Base-by-base conservation (phyloP, 2,888 invertebrate genomes). In the Hydriomena furcata region DNA sequence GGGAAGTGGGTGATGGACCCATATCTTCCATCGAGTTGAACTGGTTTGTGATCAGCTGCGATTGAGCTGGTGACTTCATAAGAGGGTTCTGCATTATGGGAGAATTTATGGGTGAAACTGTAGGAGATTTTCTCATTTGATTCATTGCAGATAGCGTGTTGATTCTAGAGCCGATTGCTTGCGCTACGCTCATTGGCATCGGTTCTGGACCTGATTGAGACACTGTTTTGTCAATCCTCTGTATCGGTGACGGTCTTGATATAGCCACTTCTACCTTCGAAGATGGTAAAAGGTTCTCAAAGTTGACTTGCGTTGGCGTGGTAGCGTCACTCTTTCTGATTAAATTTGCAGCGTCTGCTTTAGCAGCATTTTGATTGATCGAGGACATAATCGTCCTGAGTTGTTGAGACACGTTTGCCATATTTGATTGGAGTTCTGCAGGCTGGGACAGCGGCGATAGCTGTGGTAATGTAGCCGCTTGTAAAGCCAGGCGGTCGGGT, bases 381-480 rank as follows among this genome's bases (percentile, higher is more conserved):
- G 94, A 94, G 0, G 94, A 94, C 75, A 94, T 85, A 36, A 94
- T 89, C 3, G 93, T 93, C 24, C 94, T 84, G 34, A 94, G 70
- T 65, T 94, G 94, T 71, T 94, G 94, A 0, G 94, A 94, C 0
- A 93, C 94, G 67, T 94, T 94, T 0, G 93, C 94, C 82, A 94
- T 93, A 65, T 94, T 94, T 0, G 94, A 93, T 7, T 94, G 94
- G 36, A 94, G 79, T 70, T 95, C 94, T 1, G 93, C 92, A 0
- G 94, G 94, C 70, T 94, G 94, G 0, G 94, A 94, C 1, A 95
- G 73, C 0, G 94, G 94, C 0, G 94, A 94, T 13, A 94, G 76
- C 69, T 94, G 94, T 0, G 94, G 94, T 36, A 94, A 90, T 0
- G 92, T 88, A 2, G 92, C 90, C 0, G 92, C 87, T 53, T 91